Evolutionary conservation across 2,797 vertebrate species (phyloP).

Genomic region (Galaxias olidus): DNA sequence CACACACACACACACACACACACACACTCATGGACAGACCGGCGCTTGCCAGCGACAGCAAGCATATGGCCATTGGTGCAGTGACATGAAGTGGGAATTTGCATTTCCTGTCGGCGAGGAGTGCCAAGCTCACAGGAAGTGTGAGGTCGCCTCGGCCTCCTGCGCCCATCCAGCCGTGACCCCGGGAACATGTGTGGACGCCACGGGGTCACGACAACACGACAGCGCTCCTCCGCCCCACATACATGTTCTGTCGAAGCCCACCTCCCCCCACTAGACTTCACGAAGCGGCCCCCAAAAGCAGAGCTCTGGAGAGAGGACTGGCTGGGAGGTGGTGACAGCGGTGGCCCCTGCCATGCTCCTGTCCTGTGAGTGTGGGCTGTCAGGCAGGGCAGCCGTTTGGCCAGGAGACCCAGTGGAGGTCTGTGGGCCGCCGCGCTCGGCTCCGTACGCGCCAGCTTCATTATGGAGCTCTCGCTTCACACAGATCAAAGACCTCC

Average conservation of each 20-base stretch:
- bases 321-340: not conserved
- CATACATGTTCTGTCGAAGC: not conserved
- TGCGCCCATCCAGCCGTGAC: not conserved
- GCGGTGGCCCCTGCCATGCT: too few relatives aligned
- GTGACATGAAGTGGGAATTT: conserved; percentile 26
- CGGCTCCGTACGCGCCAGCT: not conserved
- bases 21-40: not conserved
- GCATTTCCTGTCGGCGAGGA: not conserved
- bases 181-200: not conserved
- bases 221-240: conserved; percentile 8
- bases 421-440: not conserved
- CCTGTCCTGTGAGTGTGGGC: too few relatives aligned
- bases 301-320: too few relatives aligned
- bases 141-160: not conserved
- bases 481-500: not conserved
- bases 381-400: not conserved
- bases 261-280: not conserved
- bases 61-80: conserved; percentile 27
- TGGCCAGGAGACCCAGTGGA: not conserved
- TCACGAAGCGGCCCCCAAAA: too few relatives aligned
- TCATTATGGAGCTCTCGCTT: not conserved
- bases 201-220: conserved; percentile 1
- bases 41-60: conserved; percentile 5
- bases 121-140: not conserved
- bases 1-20: conserved; percentile 4